Evolutionary conservation across 2,888 invertebrate genomes (phyloP).

Genomic region (Oscheius myriophilus): DNA sequence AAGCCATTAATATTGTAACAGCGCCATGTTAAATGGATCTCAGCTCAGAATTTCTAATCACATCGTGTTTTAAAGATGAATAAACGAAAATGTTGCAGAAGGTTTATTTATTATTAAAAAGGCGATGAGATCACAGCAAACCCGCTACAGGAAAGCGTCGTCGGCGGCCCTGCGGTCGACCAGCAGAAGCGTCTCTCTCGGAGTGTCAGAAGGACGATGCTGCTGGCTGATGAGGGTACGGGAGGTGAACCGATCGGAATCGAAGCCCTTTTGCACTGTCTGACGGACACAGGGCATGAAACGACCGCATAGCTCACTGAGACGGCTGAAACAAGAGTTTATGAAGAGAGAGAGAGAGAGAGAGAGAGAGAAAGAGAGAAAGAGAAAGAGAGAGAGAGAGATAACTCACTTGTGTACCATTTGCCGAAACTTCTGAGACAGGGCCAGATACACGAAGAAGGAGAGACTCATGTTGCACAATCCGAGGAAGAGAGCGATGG

Average conservation of each 20-base stretch:
- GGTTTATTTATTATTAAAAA: no score
- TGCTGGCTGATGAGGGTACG: background rate
- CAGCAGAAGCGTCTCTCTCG: slow-evolving; percentile 9
- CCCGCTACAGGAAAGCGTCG: slow-evolving; percentile 17
- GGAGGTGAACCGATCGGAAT: background rate
- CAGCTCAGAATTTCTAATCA: no score
- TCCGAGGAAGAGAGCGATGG: slow-evolving; percentile 61
- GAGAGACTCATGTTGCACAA: slow-evolving; percentile 67
- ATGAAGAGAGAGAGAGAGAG: background rate
- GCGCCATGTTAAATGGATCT: no score
- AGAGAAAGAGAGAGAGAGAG: no score
- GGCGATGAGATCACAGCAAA: no score
- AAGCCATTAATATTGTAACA: no score
- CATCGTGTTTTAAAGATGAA: no score
- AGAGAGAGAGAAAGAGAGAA: no score
- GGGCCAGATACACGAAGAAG: slow-evolving; percentile 65
- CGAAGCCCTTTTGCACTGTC: background rate
- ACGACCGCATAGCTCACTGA: slow-evolving; percentile 4
- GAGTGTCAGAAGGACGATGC: background rate
- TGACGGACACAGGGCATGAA: slow-evolving; percentile 1
- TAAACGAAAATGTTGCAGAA: no score
- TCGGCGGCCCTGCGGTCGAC: slow-evolving; percentile 8
- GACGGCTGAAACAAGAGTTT: slow-evolving; percentile 8
- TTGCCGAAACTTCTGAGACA: slow-evolving; percentile 63
- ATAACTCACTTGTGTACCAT: slow-evolving; percentile 54